phyloP scores from a whole-genome alignment of 64 coral and sea anemone genomes.

The Pocillopora verrucosa region DNA sequence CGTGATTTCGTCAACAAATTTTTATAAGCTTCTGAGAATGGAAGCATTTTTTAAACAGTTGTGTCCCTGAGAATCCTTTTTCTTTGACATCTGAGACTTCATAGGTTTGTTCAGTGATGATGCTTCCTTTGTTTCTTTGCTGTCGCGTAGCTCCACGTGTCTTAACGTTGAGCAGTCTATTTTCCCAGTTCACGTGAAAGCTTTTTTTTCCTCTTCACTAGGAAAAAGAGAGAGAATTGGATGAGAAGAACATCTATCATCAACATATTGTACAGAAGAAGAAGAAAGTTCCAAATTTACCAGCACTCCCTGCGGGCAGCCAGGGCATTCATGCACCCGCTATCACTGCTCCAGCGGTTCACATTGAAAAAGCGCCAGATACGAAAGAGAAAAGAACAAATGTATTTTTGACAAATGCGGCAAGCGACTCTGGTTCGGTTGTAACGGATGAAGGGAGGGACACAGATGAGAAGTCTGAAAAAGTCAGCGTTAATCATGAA shows the following conservation, averaged over 20 bases:
- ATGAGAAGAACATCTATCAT: conserved; percentile 87
- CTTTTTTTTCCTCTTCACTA: conserved; percentile 19
- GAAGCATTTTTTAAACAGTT: too few species aligned
- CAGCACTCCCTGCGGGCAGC: conserved; percentile 35
- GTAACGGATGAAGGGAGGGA: conserved; percentile 18
- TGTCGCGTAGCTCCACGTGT: too few species aligned
- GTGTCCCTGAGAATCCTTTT: too few species aligned
- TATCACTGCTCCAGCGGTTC: background rate
- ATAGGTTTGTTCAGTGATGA: too few species aligned
- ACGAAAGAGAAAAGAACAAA: conserved; percentile 24
- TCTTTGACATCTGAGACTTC: too few species aligned
- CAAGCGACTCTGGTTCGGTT: conserved; percentile 38
- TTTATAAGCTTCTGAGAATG: too few species aligned
- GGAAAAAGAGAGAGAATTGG: conserved; percentile 86
- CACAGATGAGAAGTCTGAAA: background rate
- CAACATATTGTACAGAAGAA: conserved; percentile 62
- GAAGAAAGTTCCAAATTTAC: conserved; percentile 52
- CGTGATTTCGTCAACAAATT: too few species aligned
- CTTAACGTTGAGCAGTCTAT: too few species aligned
- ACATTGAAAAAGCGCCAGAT: background rate
- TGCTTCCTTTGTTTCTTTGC: too few species aligned
- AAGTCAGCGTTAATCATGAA: background rate
- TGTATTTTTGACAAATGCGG: conserved; percentile 46
- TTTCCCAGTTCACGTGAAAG: background rate
- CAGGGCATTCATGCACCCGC: background rate